Conservation (phyloP, 1,140 invertebrate genomes). For the Metopolophium dirhodum region DNA sequence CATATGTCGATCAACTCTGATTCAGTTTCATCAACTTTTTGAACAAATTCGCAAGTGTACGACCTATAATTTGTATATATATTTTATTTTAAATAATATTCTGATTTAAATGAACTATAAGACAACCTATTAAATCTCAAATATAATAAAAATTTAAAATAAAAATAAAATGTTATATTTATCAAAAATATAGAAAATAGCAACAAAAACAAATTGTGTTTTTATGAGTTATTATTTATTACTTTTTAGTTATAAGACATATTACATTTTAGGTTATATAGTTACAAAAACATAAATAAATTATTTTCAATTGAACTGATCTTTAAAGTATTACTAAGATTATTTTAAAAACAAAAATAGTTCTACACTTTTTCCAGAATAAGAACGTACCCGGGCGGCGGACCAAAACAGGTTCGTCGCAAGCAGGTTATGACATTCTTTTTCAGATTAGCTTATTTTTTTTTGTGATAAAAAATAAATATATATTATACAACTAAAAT, state of each 20-base stretch:
- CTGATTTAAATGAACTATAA: background rate
- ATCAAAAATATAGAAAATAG: background rate
- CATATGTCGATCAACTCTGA: slow-evolving; percentile 24
- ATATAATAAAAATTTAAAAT: too few relatives aligned
- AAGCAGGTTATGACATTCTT: too few relatives aligned
- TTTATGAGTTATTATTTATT: background rate
- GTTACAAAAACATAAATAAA: background rate
- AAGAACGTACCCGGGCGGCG: too few relatives aligned
- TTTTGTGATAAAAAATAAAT: too few relatives aligned
- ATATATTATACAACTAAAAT: too few relatives aligned
- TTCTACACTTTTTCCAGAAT: too few relatives aligned
- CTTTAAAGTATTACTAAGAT: background rate
- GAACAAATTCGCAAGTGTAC: slow-evolving; percentile 48
- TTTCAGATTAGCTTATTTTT: too few relatives aligned
- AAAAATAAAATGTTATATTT: background rate
- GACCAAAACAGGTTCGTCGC: too few relatives aligned
- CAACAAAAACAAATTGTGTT: background rate
- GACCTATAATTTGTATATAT: background rate
- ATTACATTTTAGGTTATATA: background rate
- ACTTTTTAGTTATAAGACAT: background rate
- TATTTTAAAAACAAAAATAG: background rate
- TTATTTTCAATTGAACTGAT: background rate
- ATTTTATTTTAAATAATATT: background rate
- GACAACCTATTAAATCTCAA: background rate
- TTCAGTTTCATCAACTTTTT: slow-evolving; percentile 36